phyloP scores from a whole-genome alignment of 2,888 invertebrate genomes.

The Gymnosoma rotundatum region DNA sequence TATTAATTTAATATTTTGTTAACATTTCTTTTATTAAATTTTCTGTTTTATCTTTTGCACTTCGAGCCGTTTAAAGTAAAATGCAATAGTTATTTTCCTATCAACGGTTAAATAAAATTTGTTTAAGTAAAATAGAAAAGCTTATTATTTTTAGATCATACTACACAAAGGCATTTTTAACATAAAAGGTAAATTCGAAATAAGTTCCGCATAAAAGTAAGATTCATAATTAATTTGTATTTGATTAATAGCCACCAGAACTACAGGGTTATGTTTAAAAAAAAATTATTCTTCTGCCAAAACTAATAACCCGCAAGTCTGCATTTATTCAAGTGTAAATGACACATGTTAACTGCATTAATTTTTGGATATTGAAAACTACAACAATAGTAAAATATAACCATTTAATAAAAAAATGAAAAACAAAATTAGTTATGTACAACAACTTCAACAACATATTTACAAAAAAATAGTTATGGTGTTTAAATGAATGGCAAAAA shows the following conservation, averaged over 20 bases:
- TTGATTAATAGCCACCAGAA: not conserved
- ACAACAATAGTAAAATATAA: not conserved
- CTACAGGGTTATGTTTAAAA: not conserved
- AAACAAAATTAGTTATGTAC: conserved; percentile 28
- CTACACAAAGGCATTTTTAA: too few relatives aligned
- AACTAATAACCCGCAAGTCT: conserved; percentile 62
- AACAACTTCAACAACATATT: conserved; percentile 22
- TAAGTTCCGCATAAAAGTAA: too few relatives aligned
- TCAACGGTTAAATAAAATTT: too few relatives aligned
- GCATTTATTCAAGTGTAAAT: conserved; percentile 63
- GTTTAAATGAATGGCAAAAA: conserved; percentile 27
- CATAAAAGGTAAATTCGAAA: too few relatives aligned
- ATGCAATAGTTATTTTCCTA: too few relatives aligned
- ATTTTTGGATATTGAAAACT: conserved; percentile 52
- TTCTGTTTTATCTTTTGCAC: too few relatives aligned
- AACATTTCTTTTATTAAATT: too few relatives aligned
- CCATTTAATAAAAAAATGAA: not conserved
- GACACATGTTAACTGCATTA: conserved; percentile 60
- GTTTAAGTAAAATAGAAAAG: too few relatives aligned
- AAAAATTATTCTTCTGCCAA: conserved; percentile 23
- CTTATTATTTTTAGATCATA: too few relatives aligned
- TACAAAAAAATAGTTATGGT: conserved; percentile 36
- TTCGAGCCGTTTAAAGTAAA: too few relatives aligned
- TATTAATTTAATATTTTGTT: too few relatives aligned
- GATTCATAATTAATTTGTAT: too few relatives aligned